A percentile compares a stretch with the other conserved stretches of the same genome.
Evolutionary conservation across 2,888 invertebrate species (phyloP).

Genomic region (Cacoxenus indagator): DNA sequence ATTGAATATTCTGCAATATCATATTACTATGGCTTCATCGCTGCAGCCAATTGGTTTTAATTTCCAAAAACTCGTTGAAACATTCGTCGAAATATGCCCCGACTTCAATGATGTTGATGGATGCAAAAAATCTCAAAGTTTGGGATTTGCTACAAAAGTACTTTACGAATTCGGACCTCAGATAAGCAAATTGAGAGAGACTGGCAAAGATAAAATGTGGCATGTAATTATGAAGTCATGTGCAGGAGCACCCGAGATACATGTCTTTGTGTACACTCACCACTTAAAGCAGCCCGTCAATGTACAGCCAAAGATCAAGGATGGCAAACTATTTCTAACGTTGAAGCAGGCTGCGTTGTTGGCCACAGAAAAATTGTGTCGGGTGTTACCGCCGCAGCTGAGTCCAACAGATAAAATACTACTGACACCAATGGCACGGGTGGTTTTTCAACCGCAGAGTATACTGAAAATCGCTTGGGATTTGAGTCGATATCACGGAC

Average conservation of each 20-base stretch:
- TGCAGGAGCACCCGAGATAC: neutral
- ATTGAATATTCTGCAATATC: neutral
- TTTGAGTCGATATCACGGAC: neutral
- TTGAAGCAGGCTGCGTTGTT: slow-evolving; percentile 47
- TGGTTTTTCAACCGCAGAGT: slow-evolving; percentile 39
- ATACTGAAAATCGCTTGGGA: slow-evolving; percentile 33
- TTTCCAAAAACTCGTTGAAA: slow-evolving; percentile 28
- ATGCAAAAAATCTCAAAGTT: slow-evolving; percentile 29
- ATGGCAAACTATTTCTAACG: slow-evolving; percentile 43
- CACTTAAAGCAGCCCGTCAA: slow-evolving; percentile 35
- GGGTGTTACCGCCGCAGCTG: slow-evolving; percentile 20
- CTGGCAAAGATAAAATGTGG: slow-evolving; percentile 41
- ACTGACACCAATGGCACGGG: slow-evolving; percentile 46
- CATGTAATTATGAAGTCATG: slow-evolving; percentile 7
- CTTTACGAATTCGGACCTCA: slow-evolving; percentile 42
- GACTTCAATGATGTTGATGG: slow-evolving; percentile 32
- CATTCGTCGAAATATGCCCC: slow-evolving; percentile 41
- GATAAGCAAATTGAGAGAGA: slow-evolving; percentile 41
- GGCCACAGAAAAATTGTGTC: slow-evolving; percentile 38
- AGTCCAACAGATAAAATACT: slow-evolving; percentile 35
- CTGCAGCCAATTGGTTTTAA: slow-evolving; percentile 18
- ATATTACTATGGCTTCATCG: neutral
- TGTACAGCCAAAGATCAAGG: slow-evolving; percentile 40
- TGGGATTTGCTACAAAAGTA: slow-evolving; percentile 45
- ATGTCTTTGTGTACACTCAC: slow-evolving; percentile 40